Evolutionary conservation across 2,113 vertebrate genomes (phyloP).

Genomic region (Balaenoptera acutorostrata): DNA sequence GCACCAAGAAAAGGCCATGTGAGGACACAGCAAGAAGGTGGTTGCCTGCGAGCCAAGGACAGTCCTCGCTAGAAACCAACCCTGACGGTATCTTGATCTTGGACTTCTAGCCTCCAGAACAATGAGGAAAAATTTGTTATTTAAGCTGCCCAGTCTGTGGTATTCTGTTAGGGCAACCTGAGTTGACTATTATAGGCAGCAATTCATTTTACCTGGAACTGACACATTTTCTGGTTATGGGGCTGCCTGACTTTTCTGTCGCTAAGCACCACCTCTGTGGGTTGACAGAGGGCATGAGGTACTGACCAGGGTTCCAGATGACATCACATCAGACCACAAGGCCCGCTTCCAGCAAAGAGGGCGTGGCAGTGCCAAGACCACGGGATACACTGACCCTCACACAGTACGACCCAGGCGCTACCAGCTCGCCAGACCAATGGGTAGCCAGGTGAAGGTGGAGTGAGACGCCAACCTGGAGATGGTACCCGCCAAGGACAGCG

Average conservation of each 20-base stretch:
- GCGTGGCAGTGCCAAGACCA: not conserved
- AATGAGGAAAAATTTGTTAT: not conserved
- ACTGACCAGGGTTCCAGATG: not conserved
- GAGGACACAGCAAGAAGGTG: not conserved
- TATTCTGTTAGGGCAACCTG: not conserved
- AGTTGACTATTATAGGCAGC: not conserved
- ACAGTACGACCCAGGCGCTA: not conserved
- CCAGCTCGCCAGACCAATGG: not conserved
- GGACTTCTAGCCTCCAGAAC: not conserved
- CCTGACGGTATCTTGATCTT: not conserved
- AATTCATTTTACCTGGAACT: not conserved
- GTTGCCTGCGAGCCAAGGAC: not conserved
- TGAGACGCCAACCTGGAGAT: not conserved
- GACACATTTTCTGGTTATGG: not conserved
- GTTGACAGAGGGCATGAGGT: not conserved
- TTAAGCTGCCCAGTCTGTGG: not conserved
- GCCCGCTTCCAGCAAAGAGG: not conserved
- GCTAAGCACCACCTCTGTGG: not conserved
- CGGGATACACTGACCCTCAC: not conserved
- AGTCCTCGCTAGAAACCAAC: not conserved
- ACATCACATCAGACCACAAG: not conserved
- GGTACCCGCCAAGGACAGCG: not conserved
- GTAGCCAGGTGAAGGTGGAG: not conserved
- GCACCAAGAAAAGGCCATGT: not conserved
- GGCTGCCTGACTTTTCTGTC: not conserved